Base-by-base conservation (phyloP, 2,888 invertebrate genomes). In the Synergus umbraculus region DNA sequence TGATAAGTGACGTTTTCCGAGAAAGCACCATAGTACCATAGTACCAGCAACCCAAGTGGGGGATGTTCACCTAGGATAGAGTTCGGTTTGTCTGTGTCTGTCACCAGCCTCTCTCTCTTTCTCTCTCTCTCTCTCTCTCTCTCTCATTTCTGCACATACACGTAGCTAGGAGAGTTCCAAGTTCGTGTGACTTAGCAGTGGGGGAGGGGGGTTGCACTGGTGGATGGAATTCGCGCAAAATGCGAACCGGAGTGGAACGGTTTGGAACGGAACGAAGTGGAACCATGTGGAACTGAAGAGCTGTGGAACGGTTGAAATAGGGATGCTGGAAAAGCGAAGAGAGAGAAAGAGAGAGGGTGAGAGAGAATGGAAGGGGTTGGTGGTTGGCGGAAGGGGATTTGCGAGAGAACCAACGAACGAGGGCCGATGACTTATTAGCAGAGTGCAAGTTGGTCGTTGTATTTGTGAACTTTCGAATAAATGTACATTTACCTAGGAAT, bases 401-500 rank as follows among this genome's bases (percentile, higher is more conserved):
- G 37, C 65, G 44, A 29, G 60, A 67, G 79, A 81, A 78, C 69
- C 80, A 83, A 83, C 82, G 82, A 83, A 84, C 85, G 86, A 86
- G 82, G 83, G 82, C 84, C 86, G 84, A 88, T 84, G 86, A 86
- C 86, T 88, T 88, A 86, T 86, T 86, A 86, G 85, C 84, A 81
- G 82, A 83, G 83, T 86, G 83, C 83, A 84, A 85, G 81, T 82
- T 86, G 85, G 79, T 67, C 78, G 81, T 82, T 81, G 81, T 83
- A 85, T 86, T 83, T 78, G 82, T 83, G 84, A 86, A 87, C 84
- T 86, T 87, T 83, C 83, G 83, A 84, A 84, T 83, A 83, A 86
- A 87, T 85, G 84, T 84, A 83, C 22, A 22, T 82, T 83, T 84
- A 85, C 82, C 81, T 41, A 3, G n/a, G 54, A 69, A 58, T 46